Conservation (phyloP, 2,113 vertebrate species). For the Theristicus caerulescens region DNA sequence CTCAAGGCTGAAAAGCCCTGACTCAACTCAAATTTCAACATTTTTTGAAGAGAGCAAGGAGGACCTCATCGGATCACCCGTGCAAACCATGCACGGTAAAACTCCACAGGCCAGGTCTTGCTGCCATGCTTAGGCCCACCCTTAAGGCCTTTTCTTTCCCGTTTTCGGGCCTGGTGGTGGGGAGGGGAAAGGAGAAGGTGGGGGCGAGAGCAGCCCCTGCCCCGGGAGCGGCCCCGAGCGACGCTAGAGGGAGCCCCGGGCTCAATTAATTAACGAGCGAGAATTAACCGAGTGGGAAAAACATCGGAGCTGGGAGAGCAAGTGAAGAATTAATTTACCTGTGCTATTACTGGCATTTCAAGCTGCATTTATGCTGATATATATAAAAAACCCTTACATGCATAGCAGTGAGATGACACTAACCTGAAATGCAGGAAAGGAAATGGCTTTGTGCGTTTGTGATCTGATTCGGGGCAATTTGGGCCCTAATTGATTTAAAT, state of each 20-base stretch:
- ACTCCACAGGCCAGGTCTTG: background rate
- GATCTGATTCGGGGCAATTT: background rate
- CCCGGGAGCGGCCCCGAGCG: background rate
- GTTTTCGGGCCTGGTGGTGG: fast-evolving
- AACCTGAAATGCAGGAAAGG: background rate
- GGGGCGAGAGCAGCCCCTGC: background rate
- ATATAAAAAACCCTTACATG: fast-evolving
- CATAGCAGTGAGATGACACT: fast-evolving
- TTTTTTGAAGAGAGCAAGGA: background rate
- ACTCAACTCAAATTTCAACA: too few species aligned
- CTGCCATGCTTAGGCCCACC: background rate
- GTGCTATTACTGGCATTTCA: background rate
- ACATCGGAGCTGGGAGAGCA: background rate
- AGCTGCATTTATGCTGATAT: background rate
- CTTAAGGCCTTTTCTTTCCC: background rate
- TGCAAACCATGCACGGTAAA: fast-evolving
- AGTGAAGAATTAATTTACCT: background rate
- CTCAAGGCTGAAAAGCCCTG: background rate
- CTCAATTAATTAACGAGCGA: background rate
- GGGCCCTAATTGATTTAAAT: background rate
- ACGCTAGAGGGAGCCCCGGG: conserved; percentile 60
- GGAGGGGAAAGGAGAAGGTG: background rate
- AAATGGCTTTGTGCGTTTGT: background rate
- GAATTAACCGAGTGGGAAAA: background rate
- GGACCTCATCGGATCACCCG: fast-evolving